These are phyloP conservation scores for Pluvialis apricaria DNA, from an alignment of 2,113 vertebrate genomes.

Conservation along the genomic window DNA sequence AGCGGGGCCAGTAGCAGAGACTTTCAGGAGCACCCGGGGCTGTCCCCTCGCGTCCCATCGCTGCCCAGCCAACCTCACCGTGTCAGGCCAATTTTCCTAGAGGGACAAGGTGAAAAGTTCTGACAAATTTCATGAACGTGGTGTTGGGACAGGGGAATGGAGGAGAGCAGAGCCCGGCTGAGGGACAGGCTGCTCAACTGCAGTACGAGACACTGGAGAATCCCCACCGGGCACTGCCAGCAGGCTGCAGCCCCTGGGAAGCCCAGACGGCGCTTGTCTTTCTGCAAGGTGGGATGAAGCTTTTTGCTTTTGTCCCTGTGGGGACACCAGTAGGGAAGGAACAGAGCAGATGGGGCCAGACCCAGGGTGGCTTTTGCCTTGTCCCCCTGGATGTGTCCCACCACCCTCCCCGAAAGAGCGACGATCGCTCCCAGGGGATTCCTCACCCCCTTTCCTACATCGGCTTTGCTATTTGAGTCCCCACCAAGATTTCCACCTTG, in stretches of 20 bases:
- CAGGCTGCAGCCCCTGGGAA: background rate
- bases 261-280: fast-evolving
- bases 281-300: background rate
- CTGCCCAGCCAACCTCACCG: background rate
- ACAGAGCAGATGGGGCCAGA: background rate
- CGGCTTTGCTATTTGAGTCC: fast-evolving
- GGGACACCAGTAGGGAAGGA: background rate
- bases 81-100: background rate
- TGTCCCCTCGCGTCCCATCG: background rate
- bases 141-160: background rate
- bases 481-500: background rate
- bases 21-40: background rate
- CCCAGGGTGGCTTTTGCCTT: background rate
- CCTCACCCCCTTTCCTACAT: background rate
- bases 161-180: background rate
- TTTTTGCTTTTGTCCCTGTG: background rate
- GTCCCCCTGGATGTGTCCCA: fast-evolving
- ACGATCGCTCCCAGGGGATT: background rate
- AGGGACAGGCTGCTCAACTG: background rate
- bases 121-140: fast-evolving
- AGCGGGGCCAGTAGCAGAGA: fast-evolving
- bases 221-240: fast-evolving
- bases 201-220: background rate
- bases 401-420: background rate
- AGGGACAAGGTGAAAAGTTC: background rate